Base-by-base conservation (phyloP, 2,113 vertebrate genomes). In the Rhagologus leucostigma region DNA sequence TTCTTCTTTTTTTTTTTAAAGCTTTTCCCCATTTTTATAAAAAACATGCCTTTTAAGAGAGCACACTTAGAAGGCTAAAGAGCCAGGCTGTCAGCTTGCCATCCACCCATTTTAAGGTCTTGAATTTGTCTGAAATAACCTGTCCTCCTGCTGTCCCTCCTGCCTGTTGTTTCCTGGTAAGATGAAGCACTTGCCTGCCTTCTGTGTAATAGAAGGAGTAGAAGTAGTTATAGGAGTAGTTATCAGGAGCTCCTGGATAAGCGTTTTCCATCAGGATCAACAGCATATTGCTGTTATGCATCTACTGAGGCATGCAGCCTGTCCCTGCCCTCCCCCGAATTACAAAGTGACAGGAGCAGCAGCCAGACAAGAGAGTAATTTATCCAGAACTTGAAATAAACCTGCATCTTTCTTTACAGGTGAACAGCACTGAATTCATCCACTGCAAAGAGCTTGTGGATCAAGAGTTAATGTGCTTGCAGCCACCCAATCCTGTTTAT, bases 401-500 rank as follows among this genome's bases (percentile, higher is more conserved):
- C 20, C 60, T 77, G 18, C 70, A 19, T 42, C 17, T 90, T 57
- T 71, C 41, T 70, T 84, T 81, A 42, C 94, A 98, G 98, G 89
- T 98, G 6, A 96, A 96, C 52, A 98, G 96, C 21, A 35, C 60
- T 2, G 96, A 98, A 83, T 97, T 98, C 57, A 97, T 97, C 70
- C 88, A 56, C 95, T 98, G 98, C 93, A 98, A 98, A 91, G 98
- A 98, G 89, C 96, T 95, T 15, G 98, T 98, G 77, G 97, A 98
- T 67, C 90, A 97, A 71, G 96, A 98, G 74, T 97, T 98, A 10
- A 87, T 23, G 73, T 82, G 76, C 71, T 62, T 95, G 47, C 88
- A 97, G 71, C 91, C 97, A 6, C 29, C 95, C 78, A 98, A 96
- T 13, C 84, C 98, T 2, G 81, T 97, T 80, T 98, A 94, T 70